Evolutionary conservation across 2,113 vertebrate species (phyloP), one percentile per base, ranked within the genome.

Genomic region (Dissostichus mawsoni): DNA sequence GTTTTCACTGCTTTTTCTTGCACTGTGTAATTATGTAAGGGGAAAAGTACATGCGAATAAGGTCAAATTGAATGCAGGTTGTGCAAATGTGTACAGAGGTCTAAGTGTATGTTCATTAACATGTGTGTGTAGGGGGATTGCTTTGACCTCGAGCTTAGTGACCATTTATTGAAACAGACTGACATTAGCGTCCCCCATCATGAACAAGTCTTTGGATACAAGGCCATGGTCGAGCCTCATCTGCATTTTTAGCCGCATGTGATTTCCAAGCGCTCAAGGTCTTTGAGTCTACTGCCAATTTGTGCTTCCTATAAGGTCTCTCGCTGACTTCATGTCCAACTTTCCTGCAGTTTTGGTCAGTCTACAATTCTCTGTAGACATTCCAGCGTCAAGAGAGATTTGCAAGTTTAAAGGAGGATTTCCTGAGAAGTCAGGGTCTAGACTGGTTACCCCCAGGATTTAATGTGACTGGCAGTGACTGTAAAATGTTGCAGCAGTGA

Each of bases 221-320:
- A 58, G 23, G 20, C 47, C 16, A 14, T 12, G 5, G 36, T n/a
- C 1, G 2, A 74, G 47, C 23, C 18, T 58, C 50, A 67, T 76
- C 44, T 70, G 57, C 81, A 83, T 85, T 89, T 89, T 89, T 78
- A 87, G 58, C 41, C 8, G 55, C 82, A 78, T 89, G 57, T 79
- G 69, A 87, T 87, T 79, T 75, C 57, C 23, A 67, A 80, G 69
- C 0, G 14, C 62, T 82, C 58, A 61, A 44, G 59, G 45, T 78
- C 81, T 36, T 7, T 76, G 23, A 25, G 52, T 69, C 8, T 45
- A 50, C 23, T 76, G 64, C 44, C 57, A 65, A 51, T 50, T 70
- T 48, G 41, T 70, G 55, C 23, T 3, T 23, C 52, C 3, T 53
- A 18, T n/a, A 84, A 69, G 3, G 65, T 87, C 63, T 61, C 59